A percentile compares a stretch with the other conserved stretches of the same genome.
phyloP scores from a whole-genome alignment of 2,113 vertebrate genomes.

The Willisornis vidua region DNA sequence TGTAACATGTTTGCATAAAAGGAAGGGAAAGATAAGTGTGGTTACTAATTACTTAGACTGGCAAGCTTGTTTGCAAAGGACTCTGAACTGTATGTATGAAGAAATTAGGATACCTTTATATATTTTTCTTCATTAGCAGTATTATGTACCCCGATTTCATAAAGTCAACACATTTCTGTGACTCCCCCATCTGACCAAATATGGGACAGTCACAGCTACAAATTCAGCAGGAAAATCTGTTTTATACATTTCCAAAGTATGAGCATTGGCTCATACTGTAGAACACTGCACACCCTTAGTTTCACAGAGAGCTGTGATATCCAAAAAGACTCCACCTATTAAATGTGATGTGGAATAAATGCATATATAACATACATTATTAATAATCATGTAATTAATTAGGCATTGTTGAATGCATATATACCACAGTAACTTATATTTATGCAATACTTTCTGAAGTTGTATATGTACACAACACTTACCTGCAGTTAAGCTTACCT shows the following conservation, averaged over 20 bases:
- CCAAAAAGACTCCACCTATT: neutral
- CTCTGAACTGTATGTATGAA: neutral
- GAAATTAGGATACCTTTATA: neutral
- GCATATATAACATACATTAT: neutral
- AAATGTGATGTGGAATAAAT: neutral
- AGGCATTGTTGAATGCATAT: neutral
- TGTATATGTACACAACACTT: neutral
- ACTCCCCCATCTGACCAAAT: neutral
- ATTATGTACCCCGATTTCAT: neutral
- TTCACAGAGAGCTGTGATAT: neutral
- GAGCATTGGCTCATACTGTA: neutral
- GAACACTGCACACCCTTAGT: neutral
- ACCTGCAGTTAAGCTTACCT: neutral
- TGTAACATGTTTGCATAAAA: neutral
- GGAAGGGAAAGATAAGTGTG: neutral
- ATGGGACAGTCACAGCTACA: neutral
- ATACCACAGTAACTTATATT: neutral
- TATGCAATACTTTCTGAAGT: neutral
- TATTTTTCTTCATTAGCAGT: neutral
- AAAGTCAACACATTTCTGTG: neutral
- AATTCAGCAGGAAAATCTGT: neutral
- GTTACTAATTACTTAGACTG: neutral
- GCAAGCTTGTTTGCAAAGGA: neutral
- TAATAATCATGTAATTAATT: neutral
- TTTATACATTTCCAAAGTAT: neutral